Evolutionary conservation across 2,888 invertebrate genomes (phyloP), one percentile per base, ranked within the genome.

Genomic region (Leucozona laternaria): DNA sequence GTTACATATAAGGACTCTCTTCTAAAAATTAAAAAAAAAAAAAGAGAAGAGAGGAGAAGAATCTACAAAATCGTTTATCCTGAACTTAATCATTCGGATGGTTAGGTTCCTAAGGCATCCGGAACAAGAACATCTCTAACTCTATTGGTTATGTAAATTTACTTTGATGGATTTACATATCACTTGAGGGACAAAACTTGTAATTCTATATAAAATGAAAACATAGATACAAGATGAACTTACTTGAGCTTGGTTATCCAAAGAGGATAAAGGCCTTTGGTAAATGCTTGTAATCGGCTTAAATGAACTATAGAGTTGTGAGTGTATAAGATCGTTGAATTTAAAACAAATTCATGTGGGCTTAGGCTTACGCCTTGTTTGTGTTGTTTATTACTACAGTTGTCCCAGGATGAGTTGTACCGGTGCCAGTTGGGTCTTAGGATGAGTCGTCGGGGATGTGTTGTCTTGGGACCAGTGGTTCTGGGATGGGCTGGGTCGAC

Each of bases 121-220:
- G 37, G 20, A 57, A 57, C 55, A 1, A 6, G 8, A 57, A 17
- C 2, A 15, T 50, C 15, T 11, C 15, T 4, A 15, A 22, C 15
- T 11, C 15, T 4, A 7, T 5, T 57, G 55, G 55, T 57, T n/a
- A 28, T 57, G 58, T 13, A 58, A 58, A 58, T 34, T 37, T 58
- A 5, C 34, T 58, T 60, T 60, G 60, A 22, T 37, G 37, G 60
- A 40, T 40, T 60, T 22, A 22, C 37, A 37, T 60, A 58, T 28
- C 55, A n/a, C n/a, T n/a, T 10, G 55, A 34, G 57, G 17, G 57
- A 31, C n/a, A 31, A 11, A 11, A 53, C 4, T 20, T 0, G 20
- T 55, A 28, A 28, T 55, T 55, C 28, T 13, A 13, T 22, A 13
- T 28, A 3, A 28, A 55, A 55, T 28, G 10, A 55, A 55, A 55